Conservation (phyloP, 2,888 invertebrate genomes). For the Cheilosia soror region DNA sequence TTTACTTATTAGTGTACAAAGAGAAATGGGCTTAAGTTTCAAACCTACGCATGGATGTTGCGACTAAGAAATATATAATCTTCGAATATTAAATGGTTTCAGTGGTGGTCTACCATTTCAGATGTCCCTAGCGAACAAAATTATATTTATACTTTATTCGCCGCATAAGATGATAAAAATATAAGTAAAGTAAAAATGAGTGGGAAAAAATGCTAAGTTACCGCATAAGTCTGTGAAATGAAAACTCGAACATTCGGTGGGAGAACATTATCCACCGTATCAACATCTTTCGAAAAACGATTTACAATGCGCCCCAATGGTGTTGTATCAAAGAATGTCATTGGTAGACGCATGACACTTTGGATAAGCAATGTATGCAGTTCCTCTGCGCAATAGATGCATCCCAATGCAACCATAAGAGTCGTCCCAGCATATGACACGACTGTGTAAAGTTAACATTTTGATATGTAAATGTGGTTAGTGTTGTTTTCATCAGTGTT, state of each 20-base stretch:
- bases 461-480: neutral
- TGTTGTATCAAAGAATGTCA: slow-evolving; percentile 91
- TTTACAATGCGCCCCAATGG: slow-evolving; percentile 90
- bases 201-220: slow-evolving; percentile 9
- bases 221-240: slow-evolving; percentile 73
- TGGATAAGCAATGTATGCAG: slow-evolving; percentile 86
- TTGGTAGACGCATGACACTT: slow-evolving; percentile 87
- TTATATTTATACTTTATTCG: neutral
- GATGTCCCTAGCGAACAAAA: neutral
- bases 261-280: slow-evolving; percentile 85
- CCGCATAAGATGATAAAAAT: slow-evolving; percentile 5
- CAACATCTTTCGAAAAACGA: slow-evolving; percentile 87
- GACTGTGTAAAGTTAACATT: neutral
- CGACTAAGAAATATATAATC: neutral
- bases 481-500: neutral
- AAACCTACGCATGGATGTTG: neutral
- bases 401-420: slow-evolving; percentile 83
- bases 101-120: neutral
- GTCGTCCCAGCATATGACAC: neutral
- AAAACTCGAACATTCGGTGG: slow-evolving; percentile 83
- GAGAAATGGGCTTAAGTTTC: too few relatives aligned
- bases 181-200: neutral
- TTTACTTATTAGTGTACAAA: too few relatives aligned
- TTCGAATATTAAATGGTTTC: neutral
- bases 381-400: slow-evolving; percentile 85